Base-by-base conservation (phyloP, 2,888 invertebrate genomes). In the Xanthorhoe designata region DNA sequence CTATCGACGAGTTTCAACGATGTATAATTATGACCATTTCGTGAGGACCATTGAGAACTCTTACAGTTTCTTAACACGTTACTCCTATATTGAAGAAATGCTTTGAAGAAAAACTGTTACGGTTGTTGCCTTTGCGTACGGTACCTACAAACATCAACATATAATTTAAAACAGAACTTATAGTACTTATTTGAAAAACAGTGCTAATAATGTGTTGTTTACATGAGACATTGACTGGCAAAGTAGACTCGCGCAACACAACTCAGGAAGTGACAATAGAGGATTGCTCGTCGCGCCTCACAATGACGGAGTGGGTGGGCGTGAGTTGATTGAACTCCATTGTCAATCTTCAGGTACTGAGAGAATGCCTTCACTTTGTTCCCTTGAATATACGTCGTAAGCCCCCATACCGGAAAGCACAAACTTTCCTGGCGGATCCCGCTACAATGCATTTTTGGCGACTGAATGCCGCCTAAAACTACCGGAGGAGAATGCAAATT, bases 251-350 rank as follows among this genome's bases (percentile, higher is more conserved):
- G 66, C 61, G 62, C 53, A 70, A 70, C 65, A 72, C 75, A 77
- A 76, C 78, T 79, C 79, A 84, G 85, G 81, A 87, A 87, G 80
- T 84, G 85, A 89, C 86, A 90, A 90, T 88, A 83, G 83, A 79
- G 75, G 68, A 78, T 82, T 82, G 83, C 78, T 82, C 80, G 82
- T 76, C 78, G 77, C 80, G 80, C 80, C 84, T 82, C 83, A 89
- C 86, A 88, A 89, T 88, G 87, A 85, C 88, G 75, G 74, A 71
- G 80, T 81, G 86, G 88, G 92, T 91, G 88, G 90, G 90, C 87
- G 87, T 80, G 85, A 82, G 92, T 90, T 92, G 90, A 89, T 84
- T 90, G 91, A 86, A 89, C 92, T 85, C 83, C 73, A 88, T 89
- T 90, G 88, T 89, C 83, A 86, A 87, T 90, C 86, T 84, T 80